phyloP scores from a whole-genome alignment of 2,113 vertebrate species.

The Glaucomys volans region DNA sequence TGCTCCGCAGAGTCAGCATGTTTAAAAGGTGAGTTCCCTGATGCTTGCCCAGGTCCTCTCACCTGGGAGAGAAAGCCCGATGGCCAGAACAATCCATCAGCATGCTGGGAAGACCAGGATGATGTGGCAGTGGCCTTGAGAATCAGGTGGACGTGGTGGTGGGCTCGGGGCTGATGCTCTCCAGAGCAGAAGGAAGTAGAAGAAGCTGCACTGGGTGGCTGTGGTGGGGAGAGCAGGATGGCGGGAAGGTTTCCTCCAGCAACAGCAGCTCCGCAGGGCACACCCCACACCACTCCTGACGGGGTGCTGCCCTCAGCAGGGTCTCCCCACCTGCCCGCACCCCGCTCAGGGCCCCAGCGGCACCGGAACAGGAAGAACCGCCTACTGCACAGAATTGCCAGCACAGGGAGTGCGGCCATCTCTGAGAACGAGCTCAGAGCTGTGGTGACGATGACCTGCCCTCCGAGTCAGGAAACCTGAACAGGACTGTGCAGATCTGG shows the following conservation, averaged over 20 bases:
- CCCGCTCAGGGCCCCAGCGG: neutral
- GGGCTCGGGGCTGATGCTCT: rapidly evolving
- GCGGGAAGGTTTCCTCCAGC: neutral
- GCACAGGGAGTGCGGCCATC: neutral
- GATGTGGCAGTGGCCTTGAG: rapidly evolving
- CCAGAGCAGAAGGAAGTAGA: too few species aligned
- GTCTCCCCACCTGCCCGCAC: neutral
- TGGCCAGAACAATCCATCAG: neutral
- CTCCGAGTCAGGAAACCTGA: neutral
- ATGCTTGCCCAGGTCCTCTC: neutral
- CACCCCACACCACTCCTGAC: rapidly evolving
- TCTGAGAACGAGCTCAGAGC: neutral
- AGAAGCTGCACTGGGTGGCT: rapidly evolving
- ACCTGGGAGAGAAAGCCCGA: neutral
- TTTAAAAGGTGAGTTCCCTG: neutral
- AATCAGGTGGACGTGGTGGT: neutral
- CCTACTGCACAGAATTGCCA: too few species aligned
- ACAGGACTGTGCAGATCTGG: too few species aligned
- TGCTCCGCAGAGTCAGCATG: neutral
- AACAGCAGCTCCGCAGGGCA: neutral
- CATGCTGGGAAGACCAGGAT: neutral
- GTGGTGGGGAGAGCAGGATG: rapidly evolving
- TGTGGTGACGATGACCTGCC: neutral
- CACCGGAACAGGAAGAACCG: neutral
- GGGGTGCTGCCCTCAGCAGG: rapidly evolving